A percentile compares a stretch with the other conserved stretches of the same genome.
These are phyloP conservation scores for Bombus pascuorum DNA, from an alignment of 1,140 invertebrate species.

Conservation along the genomic window DNA sequence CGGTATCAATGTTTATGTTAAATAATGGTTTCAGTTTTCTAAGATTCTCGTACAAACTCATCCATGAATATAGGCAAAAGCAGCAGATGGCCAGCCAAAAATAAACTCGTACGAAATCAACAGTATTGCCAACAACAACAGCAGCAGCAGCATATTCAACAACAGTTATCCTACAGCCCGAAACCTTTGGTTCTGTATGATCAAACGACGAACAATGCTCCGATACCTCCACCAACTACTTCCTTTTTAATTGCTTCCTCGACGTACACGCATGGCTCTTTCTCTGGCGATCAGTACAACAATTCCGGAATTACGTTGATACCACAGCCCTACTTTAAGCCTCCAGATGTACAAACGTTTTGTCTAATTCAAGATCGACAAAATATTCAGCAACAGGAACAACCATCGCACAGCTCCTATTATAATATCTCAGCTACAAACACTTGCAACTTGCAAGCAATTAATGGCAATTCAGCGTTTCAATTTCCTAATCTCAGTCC, in stretches of 20 bases:
- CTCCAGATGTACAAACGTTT: constrained; percentile 69
- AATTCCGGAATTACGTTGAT: constrained; percentile 66
- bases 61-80: constrained; percentile 65
- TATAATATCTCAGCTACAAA: constrained; percentile 69
- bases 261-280: constrained; percentile 63
- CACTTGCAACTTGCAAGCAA: constrained; percentile 64
- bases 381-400: constrained; percentile 53
- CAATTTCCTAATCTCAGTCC: constrained; percentile 63
- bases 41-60: constrained; percentile 27
- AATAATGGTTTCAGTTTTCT: constrained; percentile 9
- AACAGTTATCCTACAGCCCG: constrained; percentile 69
- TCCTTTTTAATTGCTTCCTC: constrained; percentile 71
- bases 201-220: constrained; percentile 58
- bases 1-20: background rate
- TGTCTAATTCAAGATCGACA: constrained; percentile 70
- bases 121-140: constrained; percentile 65
- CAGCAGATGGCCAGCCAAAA: constrained; percentile 72
- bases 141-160: constrained; percentile 56
- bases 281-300: constrained; percentile 67
- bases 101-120: constrained; percentile 61
- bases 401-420: constrained; percentile 61
- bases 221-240: constrained; percentile 54
- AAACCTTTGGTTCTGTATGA: constrained; percentile 72
- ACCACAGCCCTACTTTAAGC: constrained; percentile 72
- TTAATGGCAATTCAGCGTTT: constrained; percentile 64